A percentile compares a stretch with the other conserved stretches of the same genome.
These are phyloP conservation scores for Rhamphomyia laevipes DNA, from an alignment of 2,888 invertebrate species.

Conservation along the genomic window DNA sequence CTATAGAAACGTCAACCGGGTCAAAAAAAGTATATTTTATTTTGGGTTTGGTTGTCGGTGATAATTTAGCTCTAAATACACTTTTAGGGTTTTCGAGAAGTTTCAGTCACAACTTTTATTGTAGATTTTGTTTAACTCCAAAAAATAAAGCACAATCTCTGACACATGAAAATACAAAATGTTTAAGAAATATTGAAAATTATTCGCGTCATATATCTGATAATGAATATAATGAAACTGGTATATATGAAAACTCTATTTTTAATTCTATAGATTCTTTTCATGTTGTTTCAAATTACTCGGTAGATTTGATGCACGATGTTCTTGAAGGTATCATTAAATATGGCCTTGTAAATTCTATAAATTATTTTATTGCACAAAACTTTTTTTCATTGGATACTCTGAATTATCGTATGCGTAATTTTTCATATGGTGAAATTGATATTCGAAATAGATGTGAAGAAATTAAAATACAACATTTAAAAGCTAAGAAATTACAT, in stretches of 20 bases:
- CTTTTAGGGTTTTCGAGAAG: slow-evolving; percentile 7
- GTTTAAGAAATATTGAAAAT: neutral
- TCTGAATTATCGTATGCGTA: slow-evolving; percentile 7
- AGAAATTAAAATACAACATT: neutral
- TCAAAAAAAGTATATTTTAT: slow-evolving; percentile 7
- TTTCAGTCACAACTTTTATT: slow-evolving; percentile 8
- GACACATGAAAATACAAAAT: neutral
- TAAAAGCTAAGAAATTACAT: slow-evolving; percentile 8
- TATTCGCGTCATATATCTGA: slow-evolving; percentile 1
- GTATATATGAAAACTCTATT: slow-evolving; percentile 6
- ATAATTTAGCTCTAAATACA: slow-evolving; percentile 11
- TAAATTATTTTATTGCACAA: slow-evolving; percentile 5
- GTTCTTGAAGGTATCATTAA: slow-evolving; percentile 9
- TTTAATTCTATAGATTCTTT: slow-evolving; percentile 10
- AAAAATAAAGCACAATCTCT: neutral
- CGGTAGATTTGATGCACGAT: slow-evolving; percentile 8
- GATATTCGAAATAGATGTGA: slow-evolving; percentile 8
- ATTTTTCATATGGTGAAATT: slow-evolving; percentile 8
- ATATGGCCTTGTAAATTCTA: slow-evolving; percentile 3
- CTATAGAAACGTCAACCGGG: slow-evolving; percentile 2
- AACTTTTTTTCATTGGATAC: slow-evolving; percentile 9
- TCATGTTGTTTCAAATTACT: slow-evolving; percentile 9
- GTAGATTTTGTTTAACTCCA: slow-evolving; percentile 8
- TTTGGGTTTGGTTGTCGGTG: slow-evolving; percentile 8
- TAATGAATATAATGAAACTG: neutral